Evolutionary conservation across 2,113 vertebrate species (phyloP).

Genomic region (Xiphophorus maculatus): DNA sequence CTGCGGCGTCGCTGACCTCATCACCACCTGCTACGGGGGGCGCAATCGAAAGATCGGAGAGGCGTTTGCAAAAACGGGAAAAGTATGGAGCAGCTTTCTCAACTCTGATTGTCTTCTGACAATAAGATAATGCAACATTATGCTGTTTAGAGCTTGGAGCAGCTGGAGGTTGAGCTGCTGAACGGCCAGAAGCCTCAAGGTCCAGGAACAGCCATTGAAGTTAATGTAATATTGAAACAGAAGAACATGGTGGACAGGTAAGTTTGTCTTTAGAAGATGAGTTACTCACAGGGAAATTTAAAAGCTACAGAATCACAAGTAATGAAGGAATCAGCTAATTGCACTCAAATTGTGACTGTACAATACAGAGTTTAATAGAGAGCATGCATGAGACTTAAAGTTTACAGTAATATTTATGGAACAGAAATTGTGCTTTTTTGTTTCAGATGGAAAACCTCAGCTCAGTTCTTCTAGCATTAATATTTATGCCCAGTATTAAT

Average conservation of each 20-base stretch:
- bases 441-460: neutral
- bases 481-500: neutral
- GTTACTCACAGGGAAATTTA: neutral
- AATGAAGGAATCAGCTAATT: neutral
- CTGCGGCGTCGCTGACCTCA: constrained; percentile 94
- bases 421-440: neutral
- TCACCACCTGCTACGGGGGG: constrained; percentile 95
- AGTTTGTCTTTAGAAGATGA: constrained; percentile 54
- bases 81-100: constrained; percentile 74
- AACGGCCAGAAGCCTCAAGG: constrained; percentile 98
- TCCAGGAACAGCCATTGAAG: constrained; percentile 90
- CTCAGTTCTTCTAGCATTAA: neutral
- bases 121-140: rapidly evolving
- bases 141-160: constrained; percentile 87
- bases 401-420: neutral
- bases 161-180: constrained; percentile 95
- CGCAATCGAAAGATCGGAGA: constrained; percentile 94
- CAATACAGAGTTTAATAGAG: neutral
- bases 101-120: neutral
- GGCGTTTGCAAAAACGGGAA: constrained; percentile 91
- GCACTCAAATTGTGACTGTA: neutral
- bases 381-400: neutral
- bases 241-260: constrained; percentile 91
- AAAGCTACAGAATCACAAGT: neutral
- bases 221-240: constrained; percentile 87